Base-by-base conservation (phyloP, 2,113 vertebrate genomes). In the Mionectes macconnelli region DNA sequence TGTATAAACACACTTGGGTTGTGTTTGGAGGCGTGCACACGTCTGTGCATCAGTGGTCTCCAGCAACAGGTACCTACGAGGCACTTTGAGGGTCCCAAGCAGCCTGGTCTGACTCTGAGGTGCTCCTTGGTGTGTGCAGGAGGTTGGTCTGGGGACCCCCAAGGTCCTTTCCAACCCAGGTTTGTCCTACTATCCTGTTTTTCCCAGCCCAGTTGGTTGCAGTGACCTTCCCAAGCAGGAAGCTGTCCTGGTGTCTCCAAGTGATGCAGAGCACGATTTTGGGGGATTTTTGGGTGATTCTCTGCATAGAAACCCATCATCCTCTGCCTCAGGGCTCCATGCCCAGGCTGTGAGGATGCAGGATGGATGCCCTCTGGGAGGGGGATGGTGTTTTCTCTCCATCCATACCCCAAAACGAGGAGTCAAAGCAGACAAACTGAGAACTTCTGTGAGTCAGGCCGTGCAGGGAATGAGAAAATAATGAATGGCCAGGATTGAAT, bases 401-500 rank as follows among this genome's bases (percentile, higher is more conserved):
- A 10, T 37, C 74, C 14, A 0, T 52, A 68, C 55, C 64, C 76
- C 68, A 59, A 95, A 84, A 44, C 3, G 11, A 72, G 52, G 77
- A 68, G 82, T 74, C 49, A 76, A 75, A 72, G 47, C 55, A 69
- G 67, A 22, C 20, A 22, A 64, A 20, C 42, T 9, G 63, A 80
- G 85, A 45, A 52, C 5, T 4, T 23, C 8, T 52, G 33, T 3
- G 39, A 70, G 60, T 28, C 66, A 59, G 56, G 13, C 47, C 30
- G 8, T 23, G 70, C 8, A 42, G 62, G 66, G 86, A 91, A 93
- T 47, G 92, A 70, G 96, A 73, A 95, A 95, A 92, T 96, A 96
- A 97, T 47, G 87, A 95, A 93, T 82, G 63, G 42, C 68, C 66
- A 31, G 88, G 94, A 79, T 79, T 4, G 39, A 70, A 60, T 77